A percentile compares a stretch with the other conserved stretches of the same genome.
These are phyloP conservation scores for Ciconia stormi DNA, from an alignment of 2,113 vertebrate species.

Conservation along the genomic window DNA sequence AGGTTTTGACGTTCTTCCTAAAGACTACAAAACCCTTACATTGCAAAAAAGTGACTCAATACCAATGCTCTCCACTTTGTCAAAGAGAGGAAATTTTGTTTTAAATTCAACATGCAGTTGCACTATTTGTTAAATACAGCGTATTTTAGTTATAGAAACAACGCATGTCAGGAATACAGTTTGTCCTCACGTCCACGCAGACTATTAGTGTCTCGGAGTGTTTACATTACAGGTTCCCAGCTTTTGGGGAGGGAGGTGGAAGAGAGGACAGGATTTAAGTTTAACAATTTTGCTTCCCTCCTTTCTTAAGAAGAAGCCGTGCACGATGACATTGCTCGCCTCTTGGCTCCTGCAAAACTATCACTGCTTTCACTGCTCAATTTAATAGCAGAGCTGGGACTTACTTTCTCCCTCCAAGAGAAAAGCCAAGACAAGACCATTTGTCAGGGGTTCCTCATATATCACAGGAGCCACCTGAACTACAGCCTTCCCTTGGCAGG, in stretches of 20 bases:
- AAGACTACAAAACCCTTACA: not conserved
- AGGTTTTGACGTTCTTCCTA: not conserved
- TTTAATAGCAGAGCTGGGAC: not conserved
- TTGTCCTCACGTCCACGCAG: fast-evolving
- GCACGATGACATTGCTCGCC: not conserved
- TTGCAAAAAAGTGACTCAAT: not conserved
- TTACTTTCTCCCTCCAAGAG: not conserved
- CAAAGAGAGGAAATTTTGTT: not conserved
- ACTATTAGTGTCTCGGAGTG: not conserved
- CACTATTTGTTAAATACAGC: not conserved
- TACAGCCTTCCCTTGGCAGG: not conserved
- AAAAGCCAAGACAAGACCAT: not conserved
- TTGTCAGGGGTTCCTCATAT: not conserved
- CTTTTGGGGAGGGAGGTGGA: not conserved
- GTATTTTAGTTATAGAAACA: not conserved
- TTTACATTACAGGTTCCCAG: not conserved
- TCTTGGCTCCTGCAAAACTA: not conserved
- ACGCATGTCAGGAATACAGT: fast-evolving
- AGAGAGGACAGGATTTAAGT: not conserved
- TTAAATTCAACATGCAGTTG: not conserved
- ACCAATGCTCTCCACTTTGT: not conserved
- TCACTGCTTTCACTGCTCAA: not conserved
- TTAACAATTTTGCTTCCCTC: not conserved
- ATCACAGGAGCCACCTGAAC: not conserved
- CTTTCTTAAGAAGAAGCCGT: fast-evolving